Conservation (phyloP, 2,797 vertebrate species). For the Clarias laeviceps region DNA sequence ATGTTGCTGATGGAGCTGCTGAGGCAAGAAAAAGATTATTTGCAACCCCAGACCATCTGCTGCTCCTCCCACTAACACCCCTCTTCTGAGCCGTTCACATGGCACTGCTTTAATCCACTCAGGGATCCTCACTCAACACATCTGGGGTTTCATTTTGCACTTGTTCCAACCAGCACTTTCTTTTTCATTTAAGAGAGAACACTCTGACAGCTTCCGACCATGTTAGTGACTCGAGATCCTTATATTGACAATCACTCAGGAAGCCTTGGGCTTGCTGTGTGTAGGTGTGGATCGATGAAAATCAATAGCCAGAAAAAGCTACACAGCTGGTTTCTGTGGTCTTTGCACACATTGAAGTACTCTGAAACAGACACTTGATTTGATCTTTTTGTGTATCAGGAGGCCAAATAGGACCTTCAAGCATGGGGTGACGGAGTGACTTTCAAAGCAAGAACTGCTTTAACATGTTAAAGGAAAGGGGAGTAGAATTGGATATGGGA, state of each 20-base stretch:
- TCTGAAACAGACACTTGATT: not conserved
- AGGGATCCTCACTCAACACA: not conserved
- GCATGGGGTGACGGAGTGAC: not conserved
- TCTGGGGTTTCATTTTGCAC: not conserved
- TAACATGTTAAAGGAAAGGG: not conserved
- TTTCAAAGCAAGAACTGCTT: not conserved
- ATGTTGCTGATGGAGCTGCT: not conserved
- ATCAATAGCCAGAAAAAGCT: slow-evolving; percentile 31
- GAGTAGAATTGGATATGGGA: too few relatives aligned
- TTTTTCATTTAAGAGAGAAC: not conserved
- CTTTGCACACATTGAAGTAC: not conserved
- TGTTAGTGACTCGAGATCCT: not conserved
- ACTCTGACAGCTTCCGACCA: not conserved
- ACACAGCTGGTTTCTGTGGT: not conserved
- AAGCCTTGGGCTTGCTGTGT: not conserved
- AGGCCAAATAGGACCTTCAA: not conserved
- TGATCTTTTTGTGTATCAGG: not conserved
- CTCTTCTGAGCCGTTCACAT: slow-evolving; percentile 21
- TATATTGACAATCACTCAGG: not conserved
- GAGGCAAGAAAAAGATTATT: slow-evolving; percentile 5
- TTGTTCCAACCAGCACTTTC: not conserved
- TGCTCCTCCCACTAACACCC: not conserved
- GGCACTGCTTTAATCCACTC: slow-evolving; percentile 16
- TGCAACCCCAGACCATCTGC: not conserved
- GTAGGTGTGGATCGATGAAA: not conserved